These are phyloP conservation scores for Sebastolobus altivelis DNA, from an alignment of 2,797 vertebrate genomes.

Conservation along the genomic window DNA sequence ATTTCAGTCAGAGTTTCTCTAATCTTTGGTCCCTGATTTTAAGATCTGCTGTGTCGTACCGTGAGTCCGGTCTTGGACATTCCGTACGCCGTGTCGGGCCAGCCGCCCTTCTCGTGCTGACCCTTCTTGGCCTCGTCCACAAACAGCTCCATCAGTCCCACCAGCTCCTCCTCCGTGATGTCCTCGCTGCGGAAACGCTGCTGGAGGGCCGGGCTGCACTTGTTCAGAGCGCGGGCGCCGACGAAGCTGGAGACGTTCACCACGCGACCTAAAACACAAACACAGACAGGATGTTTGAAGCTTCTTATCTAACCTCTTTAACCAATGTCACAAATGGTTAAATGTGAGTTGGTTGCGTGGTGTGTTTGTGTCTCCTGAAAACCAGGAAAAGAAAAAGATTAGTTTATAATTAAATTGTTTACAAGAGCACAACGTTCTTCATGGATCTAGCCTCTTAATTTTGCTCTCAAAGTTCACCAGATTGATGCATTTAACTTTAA, in stretches of 20 bases:
- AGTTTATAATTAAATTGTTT: no score
- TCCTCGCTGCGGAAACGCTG: slow-evolving; percentile 87
- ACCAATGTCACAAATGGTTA: not conserved
- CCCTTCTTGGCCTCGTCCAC: slow-evolving; percentile 85
- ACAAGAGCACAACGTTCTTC: no score
- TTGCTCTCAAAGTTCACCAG: no score
- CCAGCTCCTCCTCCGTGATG: slow-evolving; percentile 92
- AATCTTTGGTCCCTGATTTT: not conserved
- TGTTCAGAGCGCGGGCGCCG: slow-evolving; percentile 74
- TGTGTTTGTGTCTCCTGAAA: no score
- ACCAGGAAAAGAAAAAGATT: not conserved
- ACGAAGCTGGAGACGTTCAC: slow-evolving; percentile 92
- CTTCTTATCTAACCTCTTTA: not conserved
- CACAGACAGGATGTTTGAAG: not conserved
- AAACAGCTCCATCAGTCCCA: slow-evolving; percentile 90
- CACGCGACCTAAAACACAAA: slow-evolving; percentile 85
- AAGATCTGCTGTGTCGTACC: slow-evolving; percentile 55
- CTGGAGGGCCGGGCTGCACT: slow-evolving; percentile 89
- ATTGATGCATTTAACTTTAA: no score
- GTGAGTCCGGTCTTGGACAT: slow-evolving; percentile 93
- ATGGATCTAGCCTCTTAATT: no score
- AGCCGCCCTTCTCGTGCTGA: slow-evolving; percentile 87
- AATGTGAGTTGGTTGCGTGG: not conserved
- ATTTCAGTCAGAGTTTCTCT: not conserved
- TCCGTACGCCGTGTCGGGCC: slow-evolving; percentile 90